Conservation (phyloP, 2,888 invertebrate genomes). For the Cybosia mesomella region DNA sequence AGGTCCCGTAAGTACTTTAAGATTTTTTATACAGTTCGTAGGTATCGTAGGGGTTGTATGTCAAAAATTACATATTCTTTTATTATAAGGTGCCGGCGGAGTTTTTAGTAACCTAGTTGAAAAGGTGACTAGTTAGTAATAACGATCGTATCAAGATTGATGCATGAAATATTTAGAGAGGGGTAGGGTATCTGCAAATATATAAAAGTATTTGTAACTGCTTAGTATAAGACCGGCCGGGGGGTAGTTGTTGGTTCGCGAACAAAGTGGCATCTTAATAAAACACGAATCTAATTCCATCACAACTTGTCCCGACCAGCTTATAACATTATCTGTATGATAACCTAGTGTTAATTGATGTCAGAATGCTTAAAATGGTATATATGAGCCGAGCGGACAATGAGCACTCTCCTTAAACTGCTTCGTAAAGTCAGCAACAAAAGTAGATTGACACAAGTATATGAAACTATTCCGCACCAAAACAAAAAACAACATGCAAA, state of each 20-base stretch:
- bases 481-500: no score
- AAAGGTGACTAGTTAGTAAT: neutral
- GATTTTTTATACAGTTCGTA: neutral
- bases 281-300: neutral
- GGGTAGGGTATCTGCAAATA: neutral
- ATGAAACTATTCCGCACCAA: no score
- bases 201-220: neutral
- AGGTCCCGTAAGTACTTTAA: conserved; percentile 38
- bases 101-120: neutral
- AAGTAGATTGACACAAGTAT: no score
- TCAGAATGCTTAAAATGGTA: no score
- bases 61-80: neutral
- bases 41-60: neutral
- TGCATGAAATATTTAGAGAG: neutral
- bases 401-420: no score
- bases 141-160: neutral
- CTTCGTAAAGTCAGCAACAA: no score
- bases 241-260: neutral
- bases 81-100: neutral
- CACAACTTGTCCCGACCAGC: neutral
- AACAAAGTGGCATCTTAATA: neutral
- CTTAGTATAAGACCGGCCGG: neutral
- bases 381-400: no score
- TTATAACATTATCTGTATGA: no score
- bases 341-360: no score